Percentiles rank a stretch among this genome's conserved stretches.
phyloP scores from a whole-genome alignment of 2,797 vertebrate genomes.

The Sciurus vulgaris region DNA sequence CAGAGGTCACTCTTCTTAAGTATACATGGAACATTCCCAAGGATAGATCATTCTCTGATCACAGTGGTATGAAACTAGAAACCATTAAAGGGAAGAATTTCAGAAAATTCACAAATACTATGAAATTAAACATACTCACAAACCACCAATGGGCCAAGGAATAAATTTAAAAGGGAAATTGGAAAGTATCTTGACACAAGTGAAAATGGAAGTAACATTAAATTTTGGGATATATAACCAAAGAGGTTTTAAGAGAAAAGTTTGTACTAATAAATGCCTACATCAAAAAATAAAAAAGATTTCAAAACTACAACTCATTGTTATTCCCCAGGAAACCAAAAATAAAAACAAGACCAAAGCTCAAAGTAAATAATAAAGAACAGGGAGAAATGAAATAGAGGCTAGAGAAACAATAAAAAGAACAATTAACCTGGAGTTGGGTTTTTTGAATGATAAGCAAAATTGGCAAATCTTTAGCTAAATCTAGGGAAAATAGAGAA shows the following conservation, averaged over 20 bases:
- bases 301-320: background rate
- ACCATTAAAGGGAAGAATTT: background rate
- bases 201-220: background rate
- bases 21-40: background rate
- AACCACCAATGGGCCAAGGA: background rate
- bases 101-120: background rate
- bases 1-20: background rate
- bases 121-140: background rate
- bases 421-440: background rate
- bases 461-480: background rate
- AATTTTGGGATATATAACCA: background rate
- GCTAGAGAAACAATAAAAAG: background rate
- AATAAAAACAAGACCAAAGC: background rate
- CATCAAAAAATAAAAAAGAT: background rate
- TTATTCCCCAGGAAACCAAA: background rate
- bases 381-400: background rate
- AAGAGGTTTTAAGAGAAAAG: background rate
- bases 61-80: background rate
- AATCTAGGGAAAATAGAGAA: background rate
- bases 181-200: background rate
- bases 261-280: background rate
- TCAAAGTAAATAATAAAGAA: background rate
- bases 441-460: background rate
- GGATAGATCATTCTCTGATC: background rate
- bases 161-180: background rate